These are phyloP conservation scores for Pterocles burchelli DNA, from an alignment of 2,113 vertebrate genomes.

Conservation along the genomic window DNA sequence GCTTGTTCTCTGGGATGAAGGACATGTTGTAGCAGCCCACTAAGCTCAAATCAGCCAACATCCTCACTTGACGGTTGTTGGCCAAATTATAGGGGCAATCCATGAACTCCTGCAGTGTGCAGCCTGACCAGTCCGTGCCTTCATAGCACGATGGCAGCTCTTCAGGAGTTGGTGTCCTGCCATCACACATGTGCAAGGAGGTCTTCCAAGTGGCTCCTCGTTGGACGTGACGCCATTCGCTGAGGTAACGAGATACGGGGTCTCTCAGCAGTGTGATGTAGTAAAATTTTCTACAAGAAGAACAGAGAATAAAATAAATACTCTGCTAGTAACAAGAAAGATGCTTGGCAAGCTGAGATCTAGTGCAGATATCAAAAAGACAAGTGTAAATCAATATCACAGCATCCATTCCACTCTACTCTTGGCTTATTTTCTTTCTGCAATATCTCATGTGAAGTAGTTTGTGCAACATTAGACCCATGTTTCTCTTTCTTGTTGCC, in stretches of 20 bases:
- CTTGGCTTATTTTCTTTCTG: background rate
- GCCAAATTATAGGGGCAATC: slow-evolving; percentile 98
- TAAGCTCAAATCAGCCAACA: slow-evolving; percentile 95
- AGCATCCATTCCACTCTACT: background rate
- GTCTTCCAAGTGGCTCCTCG: slow-evolving; percentile 98
- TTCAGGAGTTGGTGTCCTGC: slow-evolving; percentile 93
- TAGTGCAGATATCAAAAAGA: background rate
- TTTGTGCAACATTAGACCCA: background rate
- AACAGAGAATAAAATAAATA: slow-evolving; percentile 8
- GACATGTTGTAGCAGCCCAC: slow-evolving; percentile 99
- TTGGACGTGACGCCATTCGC: slow-evolving; percentile 97
- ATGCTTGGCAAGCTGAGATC: background rate
- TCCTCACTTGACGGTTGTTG: slow-evolving; percentile 96
- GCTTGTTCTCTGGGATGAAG: slow-evolving; percentile 92
- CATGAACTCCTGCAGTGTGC: slow-evolving; percentile 98
- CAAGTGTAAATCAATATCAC: background rate
- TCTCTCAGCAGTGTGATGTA: slow-evolving; percentile 97
- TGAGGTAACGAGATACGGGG: slow-evolving; percentile 97
- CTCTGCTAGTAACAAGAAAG: background rate
- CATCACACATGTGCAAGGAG: slow-evolving; percentile 97
- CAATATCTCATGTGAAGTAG: background rate
- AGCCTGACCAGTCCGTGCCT: slow-evolving; percentile 97
- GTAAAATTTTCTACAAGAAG: slow-evolving; percentile 90
- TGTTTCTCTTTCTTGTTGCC: background rate
- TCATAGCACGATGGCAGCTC: slow-evolving; percentile 97